phyloP scores from a whole-genome alignment of 2,888 invertebrate species.

The Dendrolimus houi region DNA sequence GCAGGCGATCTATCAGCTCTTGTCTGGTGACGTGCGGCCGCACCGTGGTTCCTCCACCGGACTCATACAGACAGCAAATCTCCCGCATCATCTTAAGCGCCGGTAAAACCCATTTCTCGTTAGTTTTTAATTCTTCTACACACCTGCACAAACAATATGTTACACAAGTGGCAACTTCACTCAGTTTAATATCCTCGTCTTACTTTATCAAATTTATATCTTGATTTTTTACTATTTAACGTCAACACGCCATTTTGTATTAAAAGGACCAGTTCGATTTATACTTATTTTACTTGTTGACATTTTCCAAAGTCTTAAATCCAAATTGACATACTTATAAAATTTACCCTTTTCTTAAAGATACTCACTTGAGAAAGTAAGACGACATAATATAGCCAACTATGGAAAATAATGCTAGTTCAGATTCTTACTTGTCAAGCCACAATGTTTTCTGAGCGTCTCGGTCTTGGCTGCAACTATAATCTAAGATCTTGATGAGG shows the following conservation, averaged over 20 bases:
- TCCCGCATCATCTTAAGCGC: conserved; percentile 96
- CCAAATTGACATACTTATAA: too few relatives aligned
- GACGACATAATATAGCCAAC: too few relatives aligned
- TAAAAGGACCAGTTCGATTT: too few relatives aligned
- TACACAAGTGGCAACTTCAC: too few relatives aligned
- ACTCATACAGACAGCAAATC: conserved; percentile 96
- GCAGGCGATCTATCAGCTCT: conserved; percentile 91
- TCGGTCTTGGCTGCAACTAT: conserved; percentile 97
- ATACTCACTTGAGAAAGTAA: too few relatives aligned
- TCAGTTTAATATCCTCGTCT: background rate
- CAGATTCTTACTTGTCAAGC: conserved; percentile 84
- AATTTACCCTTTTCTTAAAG: too few relatives aligned
- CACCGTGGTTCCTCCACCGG: conserved; percentile 73
- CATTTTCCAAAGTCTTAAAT: too few relatives aligned
- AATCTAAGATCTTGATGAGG: conserved; percentile 97
- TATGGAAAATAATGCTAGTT: too few relatives aligned
- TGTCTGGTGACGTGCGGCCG: conserved; percentile 73
- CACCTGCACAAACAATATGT: conserved; percentile 61
- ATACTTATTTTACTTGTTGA: too few relatives aligned
- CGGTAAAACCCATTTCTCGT: conserved; percentile 94
- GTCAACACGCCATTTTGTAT: too few relatives aligned
- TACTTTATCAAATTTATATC: too few relatives aligned
- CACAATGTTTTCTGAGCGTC: conserved; percentile 97
- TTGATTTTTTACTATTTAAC: too few relatives aligned
- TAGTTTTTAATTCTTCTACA: conserved; percentile 93